Evolutionary conservation across 2,888 invertebrate genomes (phyloP), one percentile per base, ranked within the genome.

Genomic region (Hedychridium roseum): DNA sequence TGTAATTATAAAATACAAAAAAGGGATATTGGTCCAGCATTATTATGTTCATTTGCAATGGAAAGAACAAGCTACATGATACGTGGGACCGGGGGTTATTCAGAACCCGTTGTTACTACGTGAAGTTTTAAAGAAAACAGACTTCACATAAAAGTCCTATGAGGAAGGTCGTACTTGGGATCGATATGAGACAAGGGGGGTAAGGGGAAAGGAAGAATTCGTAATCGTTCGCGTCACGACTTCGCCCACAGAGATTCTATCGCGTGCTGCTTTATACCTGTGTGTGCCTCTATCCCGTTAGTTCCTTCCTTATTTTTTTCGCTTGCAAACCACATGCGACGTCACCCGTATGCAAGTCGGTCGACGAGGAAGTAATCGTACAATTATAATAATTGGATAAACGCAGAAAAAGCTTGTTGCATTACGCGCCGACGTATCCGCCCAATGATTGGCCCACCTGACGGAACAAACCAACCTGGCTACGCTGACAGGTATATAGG

Each of bases 301-400:
- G 39, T 35, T 48, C 43, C 54, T 54, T 50, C 38, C 26, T 66
- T 63, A 39, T 53, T 61, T 65, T 64, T 58, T 49, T 30, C 5
- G 27, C 35, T 26, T 44, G 54, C 35, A 40, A 37, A 15, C 26
- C 45, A 51, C 56, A 60, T 60, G 63, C 60, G 60, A 64, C 41
- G 40, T 49, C 46, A 48, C 50, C 60, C 47, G 50, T 49, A 42
- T 47, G 48, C 41, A 30, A 41, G 41, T 52, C 43, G 36, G 36
- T 56, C 57, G 52, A 38, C 49, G 50, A 49, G 60, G 64, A 73
- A 74, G n/a, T 73, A 74, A 78, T 77, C 70, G 64, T 48, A 70
- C 71, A 76, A 76, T 78, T 74, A 77, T 71, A 73, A 70, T 78
- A 76, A 78, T 76, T 77, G 72, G 68, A 74, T 75, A 72, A 78